Evolutionary conservation across 2,797 vertebrate species (phyloP).

Genomic region (Paramormyrops hopkinsi): DNA sequence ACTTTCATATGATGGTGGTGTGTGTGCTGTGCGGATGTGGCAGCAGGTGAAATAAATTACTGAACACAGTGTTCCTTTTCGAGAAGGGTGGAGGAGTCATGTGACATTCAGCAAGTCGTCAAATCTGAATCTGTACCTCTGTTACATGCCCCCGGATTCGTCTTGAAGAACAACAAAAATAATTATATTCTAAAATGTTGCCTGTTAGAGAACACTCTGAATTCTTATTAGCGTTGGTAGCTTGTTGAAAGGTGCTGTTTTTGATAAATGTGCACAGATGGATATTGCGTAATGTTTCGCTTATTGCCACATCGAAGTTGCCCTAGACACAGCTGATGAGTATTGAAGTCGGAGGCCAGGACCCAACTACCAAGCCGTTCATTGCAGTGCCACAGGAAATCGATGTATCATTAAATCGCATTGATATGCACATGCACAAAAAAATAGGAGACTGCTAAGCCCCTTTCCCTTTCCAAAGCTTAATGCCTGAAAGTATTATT

Average conservation of each 20-base stretch:
- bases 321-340: background rate
- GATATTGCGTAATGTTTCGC: background rate
- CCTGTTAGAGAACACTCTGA: background rate
- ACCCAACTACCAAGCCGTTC: background rate
- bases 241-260: too few species aligned
- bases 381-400: background rate
- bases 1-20: background rate
- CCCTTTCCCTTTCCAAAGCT: conserved; percentile 6
- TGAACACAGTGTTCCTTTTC: background rate
- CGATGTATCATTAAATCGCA: conserved; percentile 3
- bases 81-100: background rate
- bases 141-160: background rate
- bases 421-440: background rate
- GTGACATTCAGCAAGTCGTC: background rate
- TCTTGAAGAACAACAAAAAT: background rate
- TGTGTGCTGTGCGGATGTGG: background rate
- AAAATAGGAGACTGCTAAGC: background rate
- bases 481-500: conserved; percentile 3
- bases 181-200: background rate
- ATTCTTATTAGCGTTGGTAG: background rate
- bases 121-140: background rate
- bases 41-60: background rate
- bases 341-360: background rate
- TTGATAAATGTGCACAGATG: background rate
- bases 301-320: background rate